These are phyloP conservation scores for Ifrita kowaldi DNA, from an alignment of 2,113 vertebrate species.

Conservation along the genomic window DNA sequence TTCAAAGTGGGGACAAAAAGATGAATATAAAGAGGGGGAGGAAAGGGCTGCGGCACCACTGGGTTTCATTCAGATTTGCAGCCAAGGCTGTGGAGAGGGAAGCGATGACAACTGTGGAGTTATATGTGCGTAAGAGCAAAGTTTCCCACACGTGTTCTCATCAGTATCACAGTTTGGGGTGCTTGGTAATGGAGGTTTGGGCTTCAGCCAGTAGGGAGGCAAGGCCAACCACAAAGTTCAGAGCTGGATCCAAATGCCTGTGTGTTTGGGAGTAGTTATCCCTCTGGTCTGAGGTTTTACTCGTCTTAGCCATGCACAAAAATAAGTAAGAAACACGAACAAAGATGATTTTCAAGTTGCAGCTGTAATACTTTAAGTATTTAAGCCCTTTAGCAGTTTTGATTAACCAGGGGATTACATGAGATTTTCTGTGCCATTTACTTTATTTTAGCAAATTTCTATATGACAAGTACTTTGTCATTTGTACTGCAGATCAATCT, in stretches of 20 bases:
- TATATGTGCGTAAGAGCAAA: background rate
- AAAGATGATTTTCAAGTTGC: background rate
- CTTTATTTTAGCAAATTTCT: background rate
- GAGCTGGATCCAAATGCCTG: constrained; percentile 4
- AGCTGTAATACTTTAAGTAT: background rate
- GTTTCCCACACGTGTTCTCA: constrained; percentile 42
- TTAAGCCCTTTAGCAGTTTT: background rate
- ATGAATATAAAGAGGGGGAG: background rate
- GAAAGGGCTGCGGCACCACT: background rate
- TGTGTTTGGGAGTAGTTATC: background rate
- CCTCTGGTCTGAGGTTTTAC: background rate
- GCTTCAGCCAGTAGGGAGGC: background rate
- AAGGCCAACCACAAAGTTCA: constrained; percentile 8
- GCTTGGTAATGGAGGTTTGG: background rate
- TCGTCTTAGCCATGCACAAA: background rate
- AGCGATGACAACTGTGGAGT: background rate
- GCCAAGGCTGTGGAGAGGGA: background rate
- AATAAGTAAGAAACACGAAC: background rate
- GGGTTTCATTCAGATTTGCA: background rate
- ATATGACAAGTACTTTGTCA: background rate
- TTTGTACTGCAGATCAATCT: background rate
- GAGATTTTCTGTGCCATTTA: background rate
- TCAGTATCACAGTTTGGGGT: background rate
- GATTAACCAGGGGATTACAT: background rate
- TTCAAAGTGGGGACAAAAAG: background rate